Conservation (phyloP, 2,797 vertebrate genomes). For the Pipistrellus pipistrellus region DNA sequence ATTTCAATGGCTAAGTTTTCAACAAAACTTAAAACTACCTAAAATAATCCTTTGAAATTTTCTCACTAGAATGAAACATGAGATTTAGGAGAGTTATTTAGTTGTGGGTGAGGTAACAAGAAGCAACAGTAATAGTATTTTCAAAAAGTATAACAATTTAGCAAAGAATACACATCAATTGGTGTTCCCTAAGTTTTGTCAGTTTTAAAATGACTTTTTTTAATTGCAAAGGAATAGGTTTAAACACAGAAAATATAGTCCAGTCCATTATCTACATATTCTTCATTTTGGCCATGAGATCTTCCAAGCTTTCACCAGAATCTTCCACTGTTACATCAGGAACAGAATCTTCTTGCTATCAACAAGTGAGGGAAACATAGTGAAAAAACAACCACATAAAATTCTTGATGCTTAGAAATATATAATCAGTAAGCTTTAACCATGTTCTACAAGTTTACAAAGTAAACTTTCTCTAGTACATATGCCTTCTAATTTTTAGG, state of each 20-base stretch:
- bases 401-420: conserved; percentile 27
- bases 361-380: conserved; percentile 59
- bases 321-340: conserved; percentile 91
- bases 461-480: conserved; percentile 15
- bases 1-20: conserved; percentile 40
- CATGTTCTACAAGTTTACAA: background rate
- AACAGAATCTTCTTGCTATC: conserved; percentile 83
- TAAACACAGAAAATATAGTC: conserved; percentile 42
- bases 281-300: conserved; percentile 98
- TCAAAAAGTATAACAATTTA: background rate
- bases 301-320: conserved; percentile 95
- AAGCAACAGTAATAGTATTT: conserved; percentile 24
- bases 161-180: background rate
- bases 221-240: conserved; percentile 24
- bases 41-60: background rate
- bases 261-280: conserved; percentile 89
- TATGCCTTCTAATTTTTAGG: conserved; percentile 22
- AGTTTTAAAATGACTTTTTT: conserved; percentile 51
- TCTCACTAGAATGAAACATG: conserved; percentile 29
- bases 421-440: background rate
- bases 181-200: conserved; percentile 26
- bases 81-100: conserved; percentile 42
- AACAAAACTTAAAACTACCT: background rate
- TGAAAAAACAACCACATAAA: background rate
- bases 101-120: background rate